Percentiles rank a stretch among this genome's conserved stretches.
Conservation (phyloP, 2,888 invertebrate genomes). For the Cephus rjabovi region DNA sequence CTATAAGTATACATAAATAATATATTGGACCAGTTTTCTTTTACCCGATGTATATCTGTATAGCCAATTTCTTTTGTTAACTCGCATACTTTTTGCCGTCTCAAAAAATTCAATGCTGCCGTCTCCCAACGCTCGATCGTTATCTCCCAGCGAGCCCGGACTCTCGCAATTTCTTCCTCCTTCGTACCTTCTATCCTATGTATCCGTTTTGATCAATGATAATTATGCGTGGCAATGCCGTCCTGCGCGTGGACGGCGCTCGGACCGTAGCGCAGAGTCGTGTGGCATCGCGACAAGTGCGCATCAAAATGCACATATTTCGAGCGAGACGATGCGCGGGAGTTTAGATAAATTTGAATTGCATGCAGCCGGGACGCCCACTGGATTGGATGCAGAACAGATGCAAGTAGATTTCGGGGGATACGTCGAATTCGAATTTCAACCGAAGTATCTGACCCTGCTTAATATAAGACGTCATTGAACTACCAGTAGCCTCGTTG, state of each 20-base stretch:
- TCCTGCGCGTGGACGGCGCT: neutral
- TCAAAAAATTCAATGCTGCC: neutral
- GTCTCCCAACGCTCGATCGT: neutral
- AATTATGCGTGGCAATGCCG: neutral
- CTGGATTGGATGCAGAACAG: neutral
- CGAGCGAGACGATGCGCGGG: constrained; percentile 16
- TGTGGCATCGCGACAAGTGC: constrained; percentile 6
- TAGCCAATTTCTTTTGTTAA: neutral
- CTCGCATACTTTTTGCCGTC: neutral
- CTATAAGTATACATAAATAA: neutral
- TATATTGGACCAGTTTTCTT: neutral
- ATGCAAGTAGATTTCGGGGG: neutral
- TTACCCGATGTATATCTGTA: neutral
- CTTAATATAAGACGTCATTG: constrained; percentile 6
- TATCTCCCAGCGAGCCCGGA: neutral
- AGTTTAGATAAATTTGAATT: constrained; percentile 21
- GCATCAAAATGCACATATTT: constrained; percentile 26
- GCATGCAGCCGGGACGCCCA: constrained; percentile 12
- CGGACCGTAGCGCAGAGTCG: neutral
- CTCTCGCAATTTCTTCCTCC: neutral
- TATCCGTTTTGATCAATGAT: neutral
- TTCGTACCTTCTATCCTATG: neutral
- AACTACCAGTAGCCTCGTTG: neutral
- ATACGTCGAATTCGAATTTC: constrained; percentile 25
- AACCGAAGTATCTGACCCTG: constrained; percentile 33